These are phyloP conservation scores for Andrena dorsata DNA, from an alignment of 2,888 invertebrate genomes.

Conservation along the genomic window DNA sequence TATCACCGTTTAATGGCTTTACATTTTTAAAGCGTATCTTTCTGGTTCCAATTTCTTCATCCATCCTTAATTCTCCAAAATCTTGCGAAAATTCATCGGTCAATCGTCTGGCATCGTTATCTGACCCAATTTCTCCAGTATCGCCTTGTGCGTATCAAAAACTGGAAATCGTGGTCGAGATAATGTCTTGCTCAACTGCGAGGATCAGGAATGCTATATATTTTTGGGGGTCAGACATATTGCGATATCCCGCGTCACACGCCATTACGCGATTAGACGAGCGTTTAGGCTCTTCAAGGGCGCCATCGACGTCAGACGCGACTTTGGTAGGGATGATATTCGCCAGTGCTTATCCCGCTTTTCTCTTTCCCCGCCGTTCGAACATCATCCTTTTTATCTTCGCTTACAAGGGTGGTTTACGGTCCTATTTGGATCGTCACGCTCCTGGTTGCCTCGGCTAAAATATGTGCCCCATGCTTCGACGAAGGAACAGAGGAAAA, in stretches of 20 bases:
- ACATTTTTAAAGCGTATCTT: not conserved
- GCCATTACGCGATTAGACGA: conserved; percentile 72
- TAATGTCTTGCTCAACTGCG: conserved; percentile 10
- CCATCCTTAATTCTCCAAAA: not conserved
- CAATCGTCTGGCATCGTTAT: conserved; percentile 1
- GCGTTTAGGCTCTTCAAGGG: conserved; percentile 63
- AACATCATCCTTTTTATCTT: conserved; percentile 26
- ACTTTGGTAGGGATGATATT: conserved; percentile 48
- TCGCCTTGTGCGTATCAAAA: not conserved
- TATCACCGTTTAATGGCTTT: not conserved
- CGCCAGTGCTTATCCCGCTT: conserved; percentile 37
- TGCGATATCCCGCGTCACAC: conserved; percentile 38
- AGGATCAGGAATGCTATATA: not conserved
- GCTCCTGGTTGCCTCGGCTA: not conserved
- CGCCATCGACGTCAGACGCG: conserved; percentile 62
- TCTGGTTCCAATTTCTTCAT: not conserved
- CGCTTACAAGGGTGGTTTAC: conserved; percentile 1
- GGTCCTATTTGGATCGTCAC: conserved; percentile 1
- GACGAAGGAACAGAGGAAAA: not conserved
- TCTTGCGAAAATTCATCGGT: not conserved
- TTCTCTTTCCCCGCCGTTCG: conserved; percentile 21
- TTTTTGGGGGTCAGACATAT: conserved; percentile 31
- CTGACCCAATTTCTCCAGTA: conserved; percentile 9
- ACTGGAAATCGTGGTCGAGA: not conserved
- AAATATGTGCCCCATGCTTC: not conserved